A percentile compares a stretch with the other conserved stretches of the same genome.
Evolutionary conservation across 2,797 vertebrate species (phyloP).

Genomic region (Malacoraja senta): DNA sequence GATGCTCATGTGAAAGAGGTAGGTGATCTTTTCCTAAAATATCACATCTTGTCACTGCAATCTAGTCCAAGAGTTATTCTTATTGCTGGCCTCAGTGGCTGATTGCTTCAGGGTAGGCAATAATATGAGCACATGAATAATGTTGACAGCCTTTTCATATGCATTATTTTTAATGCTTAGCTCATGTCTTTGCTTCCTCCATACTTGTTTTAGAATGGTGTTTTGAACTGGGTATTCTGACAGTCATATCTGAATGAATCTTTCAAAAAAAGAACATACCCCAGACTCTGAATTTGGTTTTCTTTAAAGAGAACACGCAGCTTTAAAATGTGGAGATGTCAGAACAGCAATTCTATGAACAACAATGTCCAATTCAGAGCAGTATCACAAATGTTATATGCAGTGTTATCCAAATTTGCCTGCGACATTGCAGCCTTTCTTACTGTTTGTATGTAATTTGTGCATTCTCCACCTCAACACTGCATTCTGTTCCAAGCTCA

Average conservation of each 20-base stretch:
- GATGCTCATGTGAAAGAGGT: slow-evolving; percentile 99
- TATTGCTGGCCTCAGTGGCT: neutral
- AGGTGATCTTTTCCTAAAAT: slow-evolving; percentile 41
- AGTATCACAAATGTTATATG: neutral
- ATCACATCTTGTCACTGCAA: neutral
- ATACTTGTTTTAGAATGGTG: neutral
- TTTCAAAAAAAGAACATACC: neutral
- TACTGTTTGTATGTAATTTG: neutral
- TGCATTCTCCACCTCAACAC: neutral
- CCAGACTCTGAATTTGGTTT: neutral
- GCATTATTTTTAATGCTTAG: neutral
- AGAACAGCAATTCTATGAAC: neutral
- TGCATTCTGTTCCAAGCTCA: neutral
- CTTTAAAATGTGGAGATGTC: neutral
- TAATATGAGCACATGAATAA: neutral
- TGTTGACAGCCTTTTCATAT: neutral
- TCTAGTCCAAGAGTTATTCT: neutral
- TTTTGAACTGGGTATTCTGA: slow-evolving; percentile 2
- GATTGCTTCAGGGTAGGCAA: neutral
- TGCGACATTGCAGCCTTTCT: neutral
- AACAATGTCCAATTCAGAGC: neutral
- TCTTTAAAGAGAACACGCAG: neutral
- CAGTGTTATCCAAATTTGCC: neutral
- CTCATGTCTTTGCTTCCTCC: neutral
- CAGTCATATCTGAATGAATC: neutral